These are phyloP conservation scores for Cinclus cinclus DNA, from an alignment of 2,113 vertebrate genomes.

Conservation along the genomic window DNA sequence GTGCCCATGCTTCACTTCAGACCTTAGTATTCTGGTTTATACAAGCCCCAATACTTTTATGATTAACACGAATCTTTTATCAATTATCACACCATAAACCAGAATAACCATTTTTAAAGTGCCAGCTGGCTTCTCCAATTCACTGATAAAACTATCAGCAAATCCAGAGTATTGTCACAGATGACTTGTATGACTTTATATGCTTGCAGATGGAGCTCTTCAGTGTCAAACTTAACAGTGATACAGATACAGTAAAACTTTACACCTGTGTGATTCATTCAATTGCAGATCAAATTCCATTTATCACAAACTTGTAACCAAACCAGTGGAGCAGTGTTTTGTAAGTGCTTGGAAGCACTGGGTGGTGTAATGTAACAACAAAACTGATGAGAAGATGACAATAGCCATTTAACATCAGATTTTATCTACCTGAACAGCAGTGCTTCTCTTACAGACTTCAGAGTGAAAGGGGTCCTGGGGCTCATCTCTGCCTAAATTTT, in stretches of 20 bases:
- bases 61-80: too few relatives aligned
- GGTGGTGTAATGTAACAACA: background rate
- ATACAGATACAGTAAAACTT: background rate
- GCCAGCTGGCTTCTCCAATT: background rate
- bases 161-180: background rate
- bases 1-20: too few relatives aligned
- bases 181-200: background rate
- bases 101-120: background rate
- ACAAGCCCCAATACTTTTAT: too few relatives aligned
- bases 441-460: background rate
- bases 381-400: background rate
- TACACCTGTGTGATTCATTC: background rate
- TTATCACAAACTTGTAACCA: background rate
- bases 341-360: background rate
- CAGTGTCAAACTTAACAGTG: background rate
- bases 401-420: background rate
- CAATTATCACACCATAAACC: background rate
- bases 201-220: background rate
- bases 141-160: background rate
- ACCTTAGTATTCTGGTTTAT: too few relatives aligned
- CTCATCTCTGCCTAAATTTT: background rate
- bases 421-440: background rate
- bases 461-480: background rate
- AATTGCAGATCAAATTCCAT: background rate
- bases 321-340: background rate